Evolutionary conservation across 2,888 invertebrate species (phyloP).

Genomic region (Mayetiola destructor): DNA sequence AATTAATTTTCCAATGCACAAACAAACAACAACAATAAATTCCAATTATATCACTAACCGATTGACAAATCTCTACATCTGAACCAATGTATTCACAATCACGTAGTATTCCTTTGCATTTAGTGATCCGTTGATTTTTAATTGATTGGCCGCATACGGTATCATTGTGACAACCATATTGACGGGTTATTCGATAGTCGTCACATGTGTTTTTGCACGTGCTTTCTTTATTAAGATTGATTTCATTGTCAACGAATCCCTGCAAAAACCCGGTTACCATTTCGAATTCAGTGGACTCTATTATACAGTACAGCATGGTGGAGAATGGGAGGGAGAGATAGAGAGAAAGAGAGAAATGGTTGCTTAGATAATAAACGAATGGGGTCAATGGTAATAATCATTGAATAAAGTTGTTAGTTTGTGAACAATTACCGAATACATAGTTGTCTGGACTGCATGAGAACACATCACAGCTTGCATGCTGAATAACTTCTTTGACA

Average conservation of each 20-base stretch:
- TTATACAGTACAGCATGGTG: neutral
- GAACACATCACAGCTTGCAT: neutral
- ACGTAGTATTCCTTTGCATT: slow-evolving; percentile 49
- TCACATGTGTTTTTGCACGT: slow-evolving; percentile 60
- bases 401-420: too few species aligned
- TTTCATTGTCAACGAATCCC: slow-evolving; percentile 68
- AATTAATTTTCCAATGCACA: neutral
- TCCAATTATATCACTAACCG: slow-evolving; percentile 35
- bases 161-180: slow-evolving; percentile 49
- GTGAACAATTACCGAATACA: neutral
- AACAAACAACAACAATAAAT: slow-evolving; percentile 21
- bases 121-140: slow-evolving; percentile 35
- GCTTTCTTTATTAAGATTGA: slow-evolving; percentile 52
- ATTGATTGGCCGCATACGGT: slow-evolving; percentile 37
- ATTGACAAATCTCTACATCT: slow-evolving; percentile 63
- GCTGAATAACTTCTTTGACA: neutral
- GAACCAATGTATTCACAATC: slow-evolving; percentile 60
- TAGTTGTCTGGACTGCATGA: slow-evolving; percentile 10
- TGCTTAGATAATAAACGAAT: too few species aligned
- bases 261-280: slow-evolving; percentile 52
- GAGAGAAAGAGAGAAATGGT: too few species aligned
- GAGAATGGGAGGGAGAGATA: too few species aligned
- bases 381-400: too few species aligned
- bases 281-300: neutral
- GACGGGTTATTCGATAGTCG: slow-evolving; percentile 49